Conservation (phyloP, 2,888 invertebrate genomes). For the Harmothoe impar region DNA sequence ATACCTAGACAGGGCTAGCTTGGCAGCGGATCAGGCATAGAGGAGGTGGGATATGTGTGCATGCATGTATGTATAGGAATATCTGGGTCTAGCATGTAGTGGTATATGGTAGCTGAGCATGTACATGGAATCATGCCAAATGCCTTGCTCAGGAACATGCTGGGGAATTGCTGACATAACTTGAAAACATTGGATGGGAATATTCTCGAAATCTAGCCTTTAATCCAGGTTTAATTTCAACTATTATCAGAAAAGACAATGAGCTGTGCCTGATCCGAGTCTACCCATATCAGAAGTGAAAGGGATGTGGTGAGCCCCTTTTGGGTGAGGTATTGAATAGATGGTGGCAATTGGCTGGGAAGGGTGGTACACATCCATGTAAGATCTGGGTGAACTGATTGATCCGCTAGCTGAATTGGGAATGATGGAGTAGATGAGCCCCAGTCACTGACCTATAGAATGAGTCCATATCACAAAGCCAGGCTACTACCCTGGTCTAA, state of each 20-base stretch:
- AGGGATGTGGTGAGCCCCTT: too few species aligned
- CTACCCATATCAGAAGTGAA: too few species aligned
- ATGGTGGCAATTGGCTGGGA: background rate
- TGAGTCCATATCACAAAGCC: background rate
- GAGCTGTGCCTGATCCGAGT: too few species aligned
- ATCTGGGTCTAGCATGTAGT: background rate
- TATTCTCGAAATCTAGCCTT: too few species aligned
- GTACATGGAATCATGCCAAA: background rate
- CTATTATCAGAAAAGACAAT: too few species aligned
- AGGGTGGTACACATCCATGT: background rate
- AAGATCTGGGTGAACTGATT: slow-evolving; percentile 31
- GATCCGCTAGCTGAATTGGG: background rate
- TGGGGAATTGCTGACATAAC: background rate
- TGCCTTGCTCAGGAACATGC: background rate
- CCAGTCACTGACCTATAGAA: background rate
- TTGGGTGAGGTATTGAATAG: background rate
- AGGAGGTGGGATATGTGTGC: background rate
- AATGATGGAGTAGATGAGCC: slow-evolving; percentile 21
- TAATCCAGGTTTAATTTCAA: too few species aligned
- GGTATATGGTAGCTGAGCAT: background rate
- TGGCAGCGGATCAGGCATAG: background rate
- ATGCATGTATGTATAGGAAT: slow-evolving; percentile 11
- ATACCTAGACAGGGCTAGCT: background rate
- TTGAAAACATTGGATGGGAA: too few species aligned
- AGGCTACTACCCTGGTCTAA: background rate